These are phyloP conservation scores for Burhinus bistriatus DNA, from an alignment of 2,113 vertebrate species.

Conservation along the genomic window DNA sequence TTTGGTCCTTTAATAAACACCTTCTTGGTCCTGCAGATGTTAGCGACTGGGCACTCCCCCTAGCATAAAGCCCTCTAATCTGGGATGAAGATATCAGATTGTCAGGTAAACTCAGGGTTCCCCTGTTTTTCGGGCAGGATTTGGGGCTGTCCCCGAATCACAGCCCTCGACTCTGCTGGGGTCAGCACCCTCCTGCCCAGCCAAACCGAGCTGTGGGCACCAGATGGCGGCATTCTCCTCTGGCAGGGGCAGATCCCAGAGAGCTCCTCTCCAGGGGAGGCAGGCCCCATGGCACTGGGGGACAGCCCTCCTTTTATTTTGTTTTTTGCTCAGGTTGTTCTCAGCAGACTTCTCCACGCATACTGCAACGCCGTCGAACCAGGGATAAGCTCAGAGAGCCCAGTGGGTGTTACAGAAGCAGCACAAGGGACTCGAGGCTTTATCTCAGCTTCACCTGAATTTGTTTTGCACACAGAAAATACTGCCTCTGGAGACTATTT, in stretches of 20 bases:
- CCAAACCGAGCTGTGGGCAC: neutral
- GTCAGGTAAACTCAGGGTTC: neutral
- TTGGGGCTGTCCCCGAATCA: neutral
- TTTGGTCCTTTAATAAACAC: neutral
- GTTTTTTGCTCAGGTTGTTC: neutral
- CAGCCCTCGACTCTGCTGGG: neutral
- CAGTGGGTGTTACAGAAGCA: neutral
- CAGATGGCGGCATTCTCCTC: neutral
- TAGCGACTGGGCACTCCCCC: neutral
- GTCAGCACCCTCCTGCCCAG: neutral
- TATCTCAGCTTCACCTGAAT: neutral
- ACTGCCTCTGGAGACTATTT: neutral
- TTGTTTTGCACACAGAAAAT: neutral
- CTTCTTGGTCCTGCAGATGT: neutral
- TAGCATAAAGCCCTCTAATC: neutral
- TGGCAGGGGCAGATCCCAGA: neutral
- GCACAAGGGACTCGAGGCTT: neutral
- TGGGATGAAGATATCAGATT: neutral
- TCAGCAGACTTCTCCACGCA: neutral
- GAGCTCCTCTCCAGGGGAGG: neutral
- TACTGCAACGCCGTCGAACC: accelerated
- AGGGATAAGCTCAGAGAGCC: neutral
- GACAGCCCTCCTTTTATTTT: neutral
- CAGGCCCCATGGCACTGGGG: too few relatives aligned
- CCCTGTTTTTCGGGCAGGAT: neutral